phyloP scores from a whole-genome alignment of 2,888 invertebrate genomes.

The Ashinkailepas kermadecensis region DNA sequence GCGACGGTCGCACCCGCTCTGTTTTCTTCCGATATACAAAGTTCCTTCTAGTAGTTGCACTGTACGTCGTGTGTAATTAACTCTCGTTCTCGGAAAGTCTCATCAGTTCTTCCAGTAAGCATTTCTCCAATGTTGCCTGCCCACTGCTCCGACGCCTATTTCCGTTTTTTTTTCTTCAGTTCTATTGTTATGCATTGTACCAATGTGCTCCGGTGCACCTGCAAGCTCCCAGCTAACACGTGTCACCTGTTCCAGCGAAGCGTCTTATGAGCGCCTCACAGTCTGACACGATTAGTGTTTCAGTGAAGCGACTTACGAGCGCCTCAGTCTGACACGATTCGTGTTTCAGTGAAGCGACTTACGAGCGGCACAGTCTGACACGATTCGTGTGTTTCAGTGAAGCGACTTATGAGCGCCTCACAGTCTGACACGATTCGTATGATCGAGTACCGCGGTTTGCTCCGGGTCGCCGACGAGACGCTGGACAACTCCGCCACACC shows the following conservation, averaged over 20 bases:
- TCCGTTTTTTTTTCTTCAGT: no score
- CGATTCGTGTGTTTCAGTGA: not conserved
- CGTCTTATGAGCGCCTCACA: not conserved
- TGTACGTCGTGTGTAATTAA: no score
- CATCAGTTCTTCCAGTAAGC: no score
- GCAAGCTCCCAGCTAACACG: not conserved
- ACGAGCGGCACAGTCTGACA: not conserved
- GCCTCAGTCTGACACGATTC: not conserved
- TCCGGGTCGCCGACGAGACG: not conserved
- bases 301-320: not conserved
- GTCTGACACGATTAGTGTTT: not conserved
- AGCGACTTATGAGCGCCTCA: conserved; percentile 18
- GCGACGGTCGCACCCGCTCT: no score
- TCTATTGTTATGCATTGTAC: no score
- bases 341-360: not conserved
- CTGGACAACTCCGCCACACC: not conserved
- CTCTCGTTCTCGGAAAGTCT: no score
- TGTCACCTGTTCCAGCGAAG: not conserved
- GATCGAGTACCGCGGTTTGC: not conserved
- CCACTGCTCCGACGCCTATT: no score
- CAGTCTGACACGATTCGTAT: conserved; percentile 1
- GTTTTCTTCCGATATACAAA: no score
- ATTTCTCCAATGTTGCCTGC: no score
- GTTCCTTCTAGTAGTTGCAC: no score
- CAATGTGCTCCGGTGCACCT: no score